A percentile compares a stretch with the other conserved stretches of the same genome.
phyloP scores from a whole-genome alignment of 2,888 invertebrate species.

The Mycalesis mineus region DNA sequence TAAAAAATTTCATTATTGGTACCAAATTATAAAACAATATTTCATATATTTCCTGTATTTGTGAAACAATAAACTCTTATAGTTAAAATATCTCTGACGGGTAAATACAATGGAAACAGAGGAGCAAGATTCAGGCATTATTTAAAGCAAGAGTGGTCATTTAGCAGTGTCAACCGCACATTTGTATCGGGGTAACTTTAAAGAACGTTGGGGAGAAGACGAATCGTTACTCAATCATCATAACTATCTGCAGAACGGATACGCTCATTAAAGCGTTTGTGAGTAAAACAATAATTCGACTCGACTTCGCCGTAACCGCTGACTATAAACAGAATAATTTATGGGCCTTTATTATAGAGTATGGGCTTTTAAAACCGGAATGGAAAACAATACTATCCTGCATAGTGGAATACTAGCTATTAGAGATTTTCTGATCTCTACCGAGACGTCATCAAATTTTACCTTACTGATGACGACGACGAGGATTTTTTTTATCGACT shows the following conservation, averaged over 20 bases:
- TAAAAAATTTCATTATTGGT: too few species aligned
- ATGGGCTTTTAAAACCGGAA: not conserved
- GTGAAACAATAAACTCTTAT: too few species aligned
- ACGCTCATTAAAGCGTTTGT: slow-evolving; percentile 18
- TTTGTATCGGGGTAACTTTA: slow-evolving; percentile 52
- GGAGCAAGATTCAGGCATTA: slow-evolving; percentile 45
- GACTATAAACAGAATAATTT: not conserved
- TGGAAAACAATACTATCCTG: not conserved
- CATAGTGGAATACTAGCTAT: too few species aligned
- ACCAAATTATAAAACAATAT: too few species aligned
- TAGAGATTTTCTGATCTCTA: too few species aligned
- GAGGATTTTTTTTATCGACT: too few species aligned
- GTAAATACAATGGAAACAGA: slow-evolving; percentile 13
- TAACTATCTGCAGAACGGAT: slow-evolving; percentile 20
- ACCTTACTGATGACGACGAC: too few species aligned
- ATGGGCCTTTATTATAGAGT: not conserved
- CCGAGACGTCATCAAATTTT: too few species aligned
- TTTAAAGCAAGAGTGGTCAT: slow-evolving; percentile 62
- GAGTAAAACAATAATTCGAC: slow-evolving; percentile 16
- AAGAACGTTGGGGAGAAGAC: slow-evolving; percentile 20
- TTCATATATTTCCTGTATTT: too few species aligned
- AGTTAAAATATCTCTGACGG: too few species aligned
- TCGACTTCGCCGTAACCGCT: not conserved
- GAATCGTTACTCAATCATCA: slow-evolving; percentile 27
- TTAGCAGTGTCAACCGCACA: slow-evolving; percentile 74